phyloP scores from a whole-genome alignment of 2,888 invertebrate species.

The Pachydiplax longipennis region DNA sequence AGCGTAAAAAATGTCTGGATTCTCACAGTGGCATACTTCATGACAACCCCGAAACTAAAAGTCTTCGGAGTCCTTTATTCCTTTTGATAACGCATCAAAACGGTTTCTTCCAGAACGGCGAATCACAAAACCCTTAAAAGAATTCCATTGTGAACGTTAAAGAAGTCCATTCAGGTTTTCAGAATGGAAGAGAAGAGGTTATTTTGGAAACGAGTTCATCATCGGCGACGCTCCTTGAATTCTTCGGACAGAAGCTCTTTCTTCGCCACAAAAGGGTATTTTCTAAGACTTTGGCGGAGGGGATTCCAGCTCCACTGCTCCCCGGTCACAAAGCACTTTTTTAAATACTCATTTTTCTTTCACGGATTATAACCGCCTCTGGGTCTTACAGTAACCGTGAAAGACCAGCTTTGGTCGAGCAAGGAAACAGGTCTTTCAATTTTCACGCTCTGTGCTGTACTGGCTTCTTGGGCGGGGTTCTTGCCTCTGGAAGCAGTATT shows the following conservation, averaged over 20 bases:
- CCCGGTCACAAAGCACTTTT: background rate
- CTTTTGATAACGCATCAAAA: background rate
- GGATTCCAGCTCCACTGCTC: background rate
- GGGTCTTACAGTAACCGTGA: background rate
- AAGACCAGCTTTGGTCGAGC: background rate
- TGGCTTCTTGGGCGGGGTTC: background rate
- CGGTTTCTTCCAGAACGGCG: background rate
- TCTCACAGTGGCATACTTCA: too few species aligned
- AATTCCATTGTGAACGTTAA: background rate
- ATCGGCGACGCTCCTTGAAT: background rate
- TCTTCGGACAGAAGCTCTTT: background rate
- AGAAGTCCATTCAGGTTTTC: background rate
- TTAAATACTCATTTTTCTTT: constrained; percentile 1
- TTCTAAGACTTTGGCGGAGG: background rate
- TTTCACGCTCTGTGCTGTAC: background rate
- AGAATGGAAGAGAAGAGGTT: background rate
- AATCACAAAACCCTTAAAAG: background rate
- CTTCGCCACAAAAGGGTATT: background rate
- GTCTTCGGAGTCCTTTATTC: too few species aligned
- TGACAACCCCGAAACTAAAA: too few species aligned
- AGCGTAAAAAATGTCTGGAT: too few species aligned
- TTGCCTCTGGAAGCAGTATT: background rate
- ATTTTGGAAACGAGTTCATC: background rate
- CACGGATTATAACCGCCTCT: background rate
- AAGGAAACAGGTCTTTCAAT: background rate